Evolutionary conservation across 1,140 invertebrate species (phyloP).

Genomic region (Megathymus violae): DNA sequence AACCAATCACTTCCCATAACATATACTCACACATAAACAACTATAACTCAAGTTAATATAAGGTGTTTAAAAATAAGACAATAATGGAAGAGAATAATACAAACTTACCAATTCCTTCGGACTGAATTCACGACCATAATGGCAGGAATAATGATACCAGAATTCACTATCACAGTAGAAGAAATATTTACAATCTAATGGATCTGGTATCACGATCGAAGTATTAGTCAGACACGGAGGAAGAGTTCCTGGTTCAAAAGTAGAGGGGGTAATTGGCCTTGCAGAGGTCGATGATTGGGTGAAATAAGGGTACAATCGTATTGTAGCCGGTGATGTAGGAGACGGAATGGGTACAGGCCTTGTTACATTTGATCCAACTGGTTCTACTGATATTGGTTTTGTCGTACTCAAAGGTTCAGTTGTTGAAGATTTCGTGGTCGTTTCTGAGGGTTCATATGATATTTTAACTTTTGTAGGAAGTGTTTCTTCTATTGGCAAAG

Average conservation of each 20-base stretch:
- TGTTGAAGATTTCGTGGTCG: background rate
- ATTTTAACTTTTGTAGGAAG: background rate
- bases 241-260: background rate
- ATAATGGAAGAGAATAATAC: conserved; percentile 6
- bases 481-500: background rate
- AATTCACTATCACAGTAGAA: conserved; percentile 36
- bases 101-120: conserved; percentile 35
- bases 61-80: background rate
- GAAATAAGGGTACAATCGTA: background rate
- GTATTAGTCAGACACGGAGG: background rate
- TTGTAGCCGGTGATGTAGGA: background rate
- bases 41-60: background rate
- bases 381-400: too few relatives aligned
- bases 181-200: conserved; percentile 34
- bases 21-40: too few relatives aligned
- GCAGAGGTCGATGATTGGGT: background rate
- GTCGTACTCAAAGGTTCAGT: conserved; percentile 1
- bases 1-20: too few relatives aligned
- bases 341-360: background rate
- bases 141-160: conserved; percentile 32
- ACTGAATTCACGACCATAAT: conserved; percentile 37
- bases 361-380: too few relatives aligned
- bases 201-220: conserved; percentile 29
- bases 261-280: background rate
- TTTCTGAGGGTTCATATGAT: background rate